Base-by-base conservation (phyloP, 64 coral and sea anemone genomes). In the Stichodactyla helianthus region DNA sequence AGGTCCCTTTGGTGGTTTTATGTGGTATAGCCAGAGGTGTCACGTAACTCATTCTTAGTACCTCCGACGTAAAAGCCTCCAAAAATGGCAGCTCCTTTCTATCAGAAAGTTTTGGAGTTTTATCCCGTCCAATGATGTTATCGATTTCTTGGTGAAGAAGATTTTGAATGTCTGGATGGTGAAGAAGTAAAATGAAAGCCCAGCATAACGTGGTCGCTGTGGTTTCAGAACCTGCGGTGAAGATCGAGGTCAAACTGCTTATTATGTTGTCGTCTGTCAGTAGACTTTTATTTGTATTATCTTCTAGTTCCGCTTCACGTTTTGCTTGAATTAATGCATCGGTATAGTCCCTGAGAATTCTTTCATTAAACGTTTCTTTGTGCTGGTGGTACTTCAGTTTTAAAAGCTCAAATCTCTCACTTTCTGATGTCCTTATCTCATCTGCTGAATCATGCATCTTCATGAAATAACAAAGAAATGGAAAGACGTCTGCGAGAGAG, bases 341-440 rank as follows among this genome's bases (percentile, higher is more conserved):
- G 6, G 88, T 84, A 28, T 22, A 89, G 27, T 89, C 88, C 7
- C 81, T 58, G 10, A 59, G 83, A 18, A 64, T 63, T 4, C 23
- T 51, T 53, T 56, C 59, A 79, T 89, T 52, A 67, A 89, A 89
- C 1, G 59, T 89, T 53, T 53, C 59, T 50, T 62, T 50, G 27
- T 89, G 88, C 50, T 89, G 77, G 26, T 71, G 53, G 81, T 89
- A 89, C 50, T 89, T 89, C 18, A 26, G 79, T 65, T 82, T 89
- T 28, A 89, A 65, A 18, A 89, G 79, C 25, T 28, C 31, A 55
- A 59, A 82, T 76, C 88, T 67, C 12, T 89, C 88, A 20, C 54
- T 18, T 20, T 82, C 79, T 65, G 50, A 17, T 65, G 59, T 12
- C 61, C 86, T 77, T 84, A 54, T 83, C 82, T 90, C 2, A 78